Evolutionary conservation across 2,113 vertebrate genomes (phyloP).

Genomic region (Falco punctatus): DNA sequence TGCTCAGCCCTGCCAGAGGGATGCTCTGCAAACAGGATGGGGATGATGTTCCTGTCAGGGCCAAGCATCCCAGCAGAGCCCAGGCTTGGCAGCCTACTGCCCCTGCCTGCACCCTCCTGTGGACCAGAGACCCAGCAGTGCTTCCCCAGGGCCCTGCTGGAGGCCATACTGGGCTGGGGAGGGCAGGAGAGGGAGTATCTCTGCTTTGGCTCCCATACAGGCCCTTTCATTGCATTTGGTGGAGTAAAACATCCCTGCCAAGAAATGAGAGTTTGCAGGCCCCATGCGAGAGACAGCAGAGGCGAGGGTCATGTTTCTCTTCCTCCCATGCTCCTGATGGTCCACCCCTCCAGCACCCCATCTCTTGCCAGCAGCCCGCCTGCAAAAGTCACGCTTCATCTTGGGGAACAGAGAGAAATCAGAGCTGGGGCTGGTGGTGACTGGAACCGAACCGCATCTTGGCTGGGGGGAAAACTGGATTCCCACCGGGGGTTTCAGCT

Average conservation of each 20-base stretch:
- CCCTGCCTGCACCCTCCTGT: neutral
- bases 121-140: neutral
- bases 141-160: neutral
- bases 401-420: neutral
- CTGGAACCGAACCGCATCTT: neutral
- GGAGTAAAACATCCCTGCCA: neutral
- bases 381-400: neutral
- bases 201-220: neutral
- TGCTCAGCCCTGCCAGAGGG: neutral
- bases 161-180: neutral
- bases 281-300: rapidly evolving
- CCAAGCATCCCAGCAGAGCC: neutral
- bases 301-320: rapidly evolving
- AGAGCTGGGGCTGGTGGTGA: rapidly evolving
- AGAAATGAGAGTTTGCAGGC: neutral
- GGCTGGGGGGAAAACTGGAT: rapidly evolving
- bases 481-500: neutral
- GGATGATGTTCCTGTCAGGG: neutral
- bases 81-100: neutral
- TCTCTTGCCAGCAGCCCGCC: neutral
- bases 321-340: neutral
- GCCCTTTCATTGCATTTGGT: neutral
- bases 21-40: neutral
- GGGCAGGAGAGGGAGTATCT: neutral
- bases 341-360: neutral